Conservation (phyloP, 2,888 invertebrate species). For the Diaprepes abbreviatus region DNA sequence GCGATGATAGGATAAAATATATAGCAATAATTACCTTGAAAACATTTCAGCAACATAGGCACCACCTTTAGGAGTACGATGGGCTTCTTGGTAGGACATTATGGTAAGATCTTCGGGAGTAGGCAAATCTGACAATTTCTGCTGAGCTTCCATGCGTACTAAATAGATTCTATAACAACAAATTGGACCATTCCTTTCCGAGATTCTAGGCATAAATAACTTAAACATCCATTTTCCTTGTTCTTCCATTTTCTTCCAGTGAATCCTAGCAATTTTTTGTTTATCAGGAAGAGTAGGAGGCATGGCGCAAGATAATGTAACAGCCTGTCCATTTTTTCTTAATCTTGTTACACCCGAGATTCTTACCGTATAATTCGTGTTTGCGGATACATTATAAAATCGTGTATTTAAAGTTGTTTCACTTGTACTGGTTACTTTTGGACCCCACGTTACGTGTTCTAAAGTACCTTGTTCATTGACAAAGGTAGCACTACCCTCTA, state of each 20-base stretch:
- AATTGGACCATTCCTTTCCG: slow-evolving; percentile 89
- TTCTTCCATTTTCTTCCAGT: slow-evolving; percentile 75
- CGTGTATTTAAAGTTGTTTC: slow-evolving; percentile 69
- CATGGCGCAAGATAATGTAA: slow-evolving; percentile 76
- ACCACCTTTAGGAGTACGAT: slow-evolving; percentile 76
- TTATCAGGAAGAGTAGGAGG: slow-evolving; percentile 79
- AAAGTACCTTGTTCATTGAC: slow-evolving; percentile 69
- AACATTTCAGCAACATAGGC: slow-evolving; percentile 91
- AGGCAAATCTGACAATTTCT: slow-evolving; percentile 77
- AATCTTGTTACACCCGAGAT: slow-evolving; percentile 84
- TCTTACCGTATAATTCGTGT: slow-evolving; percentile 86
- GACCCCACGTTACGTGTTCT: slow-evolving; percentile 72
- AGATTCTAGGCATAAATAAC: slow-evolving; percentile 80
- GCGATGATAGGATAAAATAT: not conserved
- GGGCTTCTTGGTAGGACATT: slow-evolving; percentile 81
- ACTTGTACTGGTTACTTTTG: slow-evolving; percentile 73
- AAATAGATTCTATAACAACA: slow-evolving; percentile 89
- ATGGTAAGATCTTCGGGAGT: slow-evolving; percentile 79
- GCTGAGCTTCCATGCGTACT: slow-evolving; percentile 77
- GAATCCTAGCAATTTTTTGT: slow-evolving; percentile 72
- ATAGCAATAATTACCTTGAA: slow-evolving; percentile 71
- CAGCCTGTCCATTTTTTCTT: slow-evolving; percentile 79
- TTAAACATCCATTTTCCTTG: slow-evolving; percentile 81
- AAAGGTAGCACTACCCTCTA: slow-evolving; percentile 72
- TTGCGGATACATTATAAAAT: slow-evolving; percentile 82